phyloP scores from a whole-genome alignment of 2,888 invertebrate genomes.

The Sipunculus nudus region DNA sequence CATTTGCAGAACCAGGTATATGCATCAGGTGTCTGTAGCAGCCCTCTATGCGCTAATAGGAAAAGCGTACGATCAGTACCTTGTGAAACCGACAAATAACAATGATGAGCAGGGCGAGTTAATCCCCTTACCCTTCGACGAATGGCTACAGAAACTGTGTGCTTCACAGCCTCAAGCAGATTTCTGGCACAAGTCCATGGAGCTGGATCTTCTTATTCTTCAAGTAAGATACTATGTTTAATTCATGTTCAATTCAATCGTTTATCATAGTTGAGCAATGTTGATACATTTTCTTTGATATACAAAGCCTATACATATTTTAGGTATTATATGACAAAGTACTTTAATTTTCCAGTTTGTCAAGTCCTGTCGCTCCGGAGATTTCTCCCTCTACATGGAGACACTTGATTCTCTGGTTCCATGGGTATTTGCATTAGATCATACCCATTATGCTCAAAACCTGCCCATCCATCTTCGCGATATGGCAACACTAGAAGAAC shows the following conservation, averaged over 20 bases:
- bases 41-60: conserved; percentile 9
- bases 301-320: background rate
- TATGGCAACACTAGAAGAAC: conserved; percentile 8
- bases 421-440: conserved; percentile 16
- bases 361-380: conserved; percentile 6
- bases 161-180: conserved; percentile 4
- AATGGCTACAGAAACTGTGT: conserved; percentile 7
- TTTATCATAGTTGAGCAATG: background rate
- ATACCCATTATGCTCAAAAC: conserved; percentile 6
- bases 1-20: conserved; percentile 18
- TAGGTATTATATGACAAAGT: background rate
- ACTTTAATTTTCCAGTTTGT: conserved; percentile 7
- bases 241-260: background rate
- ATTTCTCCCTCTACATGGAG: conserved; percentile 11
- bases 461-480: conserved; percentile 13
- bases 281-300: background rate
- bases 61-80: conserved; percentile 3
- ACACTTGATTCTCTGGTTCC: conserved; percentile 10
- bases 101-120: too few relatives aligned
- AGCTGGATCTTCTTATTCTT: conserved; percentile 15
- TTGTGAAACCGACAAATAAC: background rate
- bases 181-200: conserved; percentile 18
- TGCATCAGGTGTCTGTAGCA: conserved; percentile 10
- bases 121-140: conserved; percentile 12
- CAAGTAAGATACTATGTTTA: background rate